phyloP scores from a whole-genome alignment of 2,888 invertebrate genomes.

The Eutolmus rufibarbis region DNA sequence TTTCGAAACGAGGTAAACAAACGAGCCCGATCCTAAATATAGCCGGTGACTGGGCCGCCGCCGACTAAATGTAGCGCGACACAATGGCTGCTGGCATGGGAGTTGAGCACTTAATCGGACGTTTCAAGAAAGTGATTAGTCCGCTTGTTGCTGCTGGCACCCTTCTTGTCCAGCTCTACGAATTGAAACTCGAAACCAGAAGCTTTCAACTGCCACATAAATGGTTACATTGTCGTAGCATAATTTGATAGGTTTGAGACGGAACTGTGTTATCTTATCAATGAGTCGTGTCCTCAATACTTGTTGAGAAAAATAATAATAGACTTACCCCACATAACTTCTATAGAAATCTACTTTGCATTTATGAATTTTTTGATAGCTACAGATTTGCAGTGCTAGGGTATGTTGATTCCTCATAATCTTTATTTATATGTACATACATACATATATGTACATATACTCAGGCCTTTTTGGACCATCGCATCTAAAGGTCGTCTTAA shows the following conservation, averaged over 20 bases:
- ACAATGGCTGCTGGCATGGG: background rate
- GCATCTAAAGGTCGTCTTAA: too few relatives aligned
- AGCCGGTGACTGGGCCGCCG: background rate
- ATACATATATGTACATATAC: too few relatives aligned
- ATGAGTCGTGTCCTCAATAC: too few relatives aligned
- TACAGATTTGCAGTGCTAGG: too few relatives aligned
- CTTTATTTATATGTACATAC: too few relatives aligned
- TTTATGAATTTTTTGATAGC: too few relatives aligned
- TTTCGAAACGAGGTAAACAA: background rate
- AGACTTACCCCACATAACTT: too few relatives aligned
- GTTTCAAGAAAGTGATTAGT: background rate
- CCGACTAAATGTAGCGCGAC: background rate
- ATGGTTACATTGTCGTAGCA: background rate
- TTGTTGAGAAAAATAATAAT: too few relatives aligned
- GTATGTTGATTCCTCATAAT: too few relatives aligned
- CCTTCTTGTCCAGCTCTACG: background rate
- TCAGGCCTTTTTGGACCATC: too few relatives aligned
- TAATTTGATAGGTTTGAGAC: background rate
- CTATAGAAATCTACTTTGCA: too few relatives aligned
- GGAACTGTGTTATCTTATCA: background rate
- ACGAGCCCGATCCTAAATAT: background rate
- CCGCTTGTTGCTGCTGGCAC: background rate
- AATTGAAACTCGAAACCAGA: background rate
- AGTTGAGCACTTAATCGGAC: background rate
- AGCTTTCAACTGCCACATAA: background rate